Evolutionary conservation across 2,113 vertebrate species (phyloP).

Genomic region (Thomomys bottae): DNA sequence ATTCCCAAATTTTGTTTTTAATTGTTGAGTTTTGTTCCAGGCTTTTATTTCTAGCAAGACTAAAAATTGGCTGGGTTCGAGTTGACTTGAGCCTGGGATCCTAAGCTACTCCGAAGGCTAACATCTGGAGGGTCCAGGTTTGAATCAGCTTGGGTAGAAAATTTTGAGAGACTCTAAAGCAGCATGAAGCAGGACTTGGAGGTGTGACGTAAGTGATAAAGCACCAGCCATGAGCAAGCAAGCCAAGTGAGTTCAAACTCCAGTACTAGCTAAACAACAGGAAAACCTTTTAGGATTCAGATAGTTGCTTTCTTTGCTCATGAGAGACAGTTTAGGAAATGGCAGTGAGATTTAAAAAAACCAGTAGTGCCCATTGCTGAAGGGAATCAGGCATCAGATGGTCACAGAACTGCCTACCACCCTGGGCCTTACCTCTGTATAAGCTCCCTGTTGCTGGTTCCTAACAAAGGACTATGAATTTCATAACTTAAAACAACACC

Average conservation of each 20-base stretch:
- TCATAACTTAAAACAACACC: background rate
- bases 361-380: background rate
- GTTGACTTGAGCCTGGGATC: no score
- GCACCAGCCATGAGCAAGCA: no score
- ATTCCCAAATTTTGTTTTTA: background rate
- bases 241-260: no score
- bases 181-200: no score
- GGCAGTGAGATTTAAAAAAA: background rate
- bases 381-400: background rate
- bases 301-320: background rate
- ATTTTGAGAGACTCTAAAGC: no score
- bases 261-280: background rate
- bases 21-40: background rate
- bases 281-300: constrained; percentile 7
- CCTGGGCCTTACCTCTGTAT: background rate
- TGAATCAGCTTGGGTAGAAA: no score
- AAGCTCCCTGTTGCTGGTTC: background rate
- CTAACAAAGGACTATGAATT: background rate
- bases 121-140: no score
- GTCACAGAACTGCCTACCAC: background rate
- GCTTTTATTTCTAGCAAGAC: constrained; percentile 26
- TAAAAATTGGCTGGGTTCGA: background rate
- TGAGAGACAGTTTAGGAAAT: background rate
- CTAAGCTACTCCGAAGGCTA: no score
- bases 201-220: no score